These are phyloP conservation scores for Lepidurus apus DNA, from an alignment of 1,140 invertebrate species.

Conservation along the genomic window DNA sequence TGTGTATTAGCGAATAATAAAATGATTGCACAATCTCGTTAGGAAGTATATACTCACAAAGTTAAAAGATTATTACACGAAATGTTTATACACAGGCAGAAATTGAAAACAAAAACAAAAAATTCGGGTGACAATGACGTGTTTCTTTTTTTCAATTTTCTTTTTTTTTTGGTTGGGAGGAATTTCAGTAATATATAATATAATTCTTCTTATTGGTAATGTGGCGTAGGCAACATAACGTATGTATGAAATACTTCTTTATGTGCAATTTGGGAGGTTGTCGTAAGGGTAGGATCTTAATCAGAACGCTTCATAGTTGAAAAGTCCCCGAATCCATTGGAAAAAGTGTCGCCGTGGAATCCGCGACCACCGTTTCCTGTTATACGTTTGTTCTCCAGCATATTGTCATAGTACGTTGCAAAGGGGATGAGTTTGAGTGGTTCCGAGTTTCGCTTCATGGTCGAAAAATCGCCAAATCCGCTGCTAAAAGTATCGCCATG, in stretches of 20 bases:
- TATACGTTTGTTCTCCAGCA: slow-evolving; percentile 28
- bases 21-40: background rate
- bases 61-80: no score
- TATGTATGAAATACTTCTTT: no score
- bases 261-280: no score
- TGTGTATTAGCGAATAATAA: slow-evolving; percentile 16
- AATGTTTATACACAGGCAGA: no score
- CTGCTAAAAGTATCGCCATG: slow-evolving; percentile 31
- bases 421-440: background rate
- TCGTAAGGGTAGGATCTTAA: background rate
- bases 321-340: slow-evolving; percentile 31
- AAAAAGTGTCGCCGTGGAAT: slow-evolving; percentile 32
- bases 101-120: no score
- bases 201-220: no score
- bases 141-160: no score
- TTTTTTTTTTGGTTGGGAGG: no score
- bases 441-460: slow-evolving; percentile 27
- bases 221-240: no score
- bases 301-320: slow-evolving; percentile 28
- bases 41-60: no score
- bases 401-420: slow-evolving; percentile 12
- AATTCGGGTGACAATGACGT: no score
- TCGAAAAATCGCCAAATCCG: slow-evolving; percentile 30
- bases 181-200: no score
- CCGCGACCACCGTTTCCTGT: slow-evolving; percentile 28